These are phyloP conservation scores for Calcarius ornatus DNA, from an alignment of 2,113 vertebrate genomes.

Conservation along the genomic window DNA sequence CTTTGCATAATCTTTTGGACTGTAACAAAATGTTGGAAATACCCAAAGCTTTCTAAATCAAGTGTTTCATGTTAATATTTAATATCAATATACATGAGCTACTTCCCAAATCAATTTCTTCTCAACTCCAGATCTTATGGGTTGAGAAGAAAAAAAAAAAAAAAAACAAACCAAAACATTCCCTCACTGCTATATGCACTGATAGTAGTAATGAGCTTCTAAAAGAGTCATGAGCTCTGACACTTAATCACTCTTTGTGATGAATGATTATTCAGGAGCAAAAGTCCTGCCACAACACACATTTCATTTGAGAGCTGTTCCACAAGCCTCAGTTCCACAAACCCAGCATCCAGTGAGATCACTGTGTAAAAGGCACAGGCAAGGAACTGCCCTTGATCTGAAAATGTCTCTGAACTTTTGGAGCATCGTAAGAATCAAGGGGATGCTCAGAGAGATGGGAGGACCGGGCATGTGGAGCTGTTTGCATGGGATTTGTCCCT, in stretches of 20 bases:
- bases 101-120: constrained; percentile 17
- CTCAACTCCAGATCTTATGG: neutral
- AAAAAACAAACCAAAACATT: neutral
- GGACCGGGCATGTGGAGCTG: neutral
- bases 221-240: constrained; percentile 4
- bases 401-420: neutral
- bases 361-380: neutral
- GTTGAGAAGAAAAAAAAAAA: neutral
- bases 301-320: neutral
- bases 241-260: constrained; percentile 10
- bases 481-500: neutral
- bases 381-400: neutral
- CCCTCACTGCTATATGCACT: neutral
- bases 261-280: neutral
- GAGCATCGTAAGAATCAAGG: neutral
- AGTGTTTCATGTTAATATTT: constrained; percentile 1
- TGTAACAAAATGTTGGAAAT: neutral
- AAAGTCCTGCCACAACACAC: constrained; percentile 14
- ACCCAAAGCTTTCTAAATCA: neutral
- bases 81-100: neutral
- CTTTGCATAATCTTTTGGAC: neutral
- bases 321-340: neutral
- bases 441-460: neutral
- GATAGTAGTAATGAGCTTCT: neutral
- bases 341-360: neutral